Percentiles rank a stretch among this genome's conserved stretches.
These are phyloP conservation scores for Butastur rufipennis DNA, from an alignment of 2,113 vertebrate species.

Conservation along the genomic window DNA sequence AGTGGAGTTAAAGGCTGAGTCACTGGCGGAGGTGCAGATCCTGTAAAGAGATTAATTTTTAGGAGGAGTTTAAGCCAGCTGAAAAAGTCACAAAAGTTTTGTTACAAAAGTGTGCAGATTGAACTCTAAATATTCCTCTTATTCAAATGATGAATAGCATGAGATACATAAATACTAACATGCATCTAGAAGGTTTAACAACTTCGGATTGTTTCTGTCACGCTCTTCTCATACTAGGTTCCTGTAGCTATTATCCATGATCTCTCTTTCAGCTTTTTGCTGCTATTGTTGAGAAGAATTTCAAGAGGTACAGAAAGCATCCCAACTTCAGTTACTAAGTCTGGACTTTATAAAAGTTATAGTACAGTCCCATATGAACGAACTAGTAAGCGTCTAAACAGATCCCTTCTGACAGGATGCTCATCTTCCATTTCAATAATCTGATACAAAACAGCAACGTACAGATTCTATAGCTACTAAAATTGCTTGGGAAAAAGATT, in stretches of 20 bases:
- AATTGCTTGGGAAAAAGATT: neutral
- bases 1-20: constrained; percentile 74
- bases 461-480: neutral
- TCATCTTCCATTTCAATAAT: neutral
- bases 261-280: neutral
- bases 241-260: neutral
- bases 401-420: neutral
- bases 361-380: neutral
- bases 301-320: neutral
- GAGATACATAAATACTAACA: neutral
- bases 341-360: neutral
- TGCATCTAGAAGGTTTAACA: neutral
- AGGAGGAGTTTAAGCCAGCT: neutral
- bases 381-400: neutral
- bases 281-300: neutral
- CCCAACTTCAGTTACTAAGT: neutral
- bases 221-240: neutral
- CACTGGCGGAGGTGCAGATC: constrained; percentile 69
- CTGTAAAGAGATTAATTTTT: constrained; percentile 65
- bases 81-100: neutral
- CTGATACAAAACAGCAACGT: neutral
- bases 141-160: neutral
- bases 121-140: neutral
- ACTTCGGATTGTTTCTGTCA: neutral
- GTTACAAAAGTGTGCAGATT: neutral